Conservation (phyloP, 2,888 invertebrate genomes). For the Platypus cylindrus region DNA sequence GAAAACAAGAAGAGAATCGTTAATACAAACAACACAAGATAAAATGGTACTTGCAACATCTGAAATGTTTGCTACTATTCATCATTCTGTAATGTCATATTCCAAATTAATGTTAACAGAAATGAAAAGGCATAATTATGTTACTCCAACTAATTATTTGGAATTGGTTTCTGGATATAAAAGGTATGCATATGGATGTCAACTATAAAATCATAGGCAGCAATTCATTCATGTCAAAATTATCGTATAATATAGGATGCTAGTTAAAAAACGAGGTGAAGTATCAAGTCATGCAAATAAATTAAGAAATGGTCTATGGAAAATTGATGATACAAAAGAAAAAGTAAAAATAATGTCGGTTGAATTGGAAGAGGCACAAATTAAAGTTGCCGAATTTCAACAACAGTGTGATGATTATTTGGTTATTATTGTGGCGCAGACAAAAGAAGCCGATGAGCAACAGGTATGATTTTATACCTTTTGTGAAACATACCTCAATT, state of each 20-base stretch:
- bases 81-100: conserved; percentile 64
- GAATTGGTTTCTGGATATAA: conserved; percentile 77
- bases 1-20: conserved; percentile 29
- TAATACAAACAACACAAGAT: conserved; percentile 39
- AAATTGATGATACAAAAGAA: conserved; percentile 74
- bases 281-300: conserved; percentile 65
- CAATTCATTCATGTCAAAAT: background rate
- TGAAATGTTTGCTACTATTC: conserved; percentile 66
- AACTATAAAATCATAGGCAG: background rate
- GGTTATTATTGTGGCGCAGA: conserved; percentile 67
- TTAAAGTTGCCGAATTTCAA: conserved; percentile 63
- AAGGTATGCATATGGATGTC: conserved; percentile 40
- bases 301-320: conserved; percentile 67
- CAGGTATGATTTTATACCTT: no score
- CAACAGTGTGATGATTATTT: conserved; percentile 78
- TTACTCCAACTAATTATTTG: conserved; percentile 79
- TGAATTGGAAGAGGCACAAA: conserved; percentile 66
- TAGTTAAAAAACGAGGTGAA: conserved; percentile 57
- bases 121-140: conserved; percentile 72
- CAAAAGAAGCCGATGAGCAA: conserved; percentile 71
- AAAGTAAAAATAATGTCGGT: conserved; percentile 75
- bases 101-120: conserved; percentile 62
- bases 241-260: conserved; percentile 40
- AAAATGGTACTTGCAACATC: conserved; percentile 53
- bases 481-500: background rate